These are phyloP conservation scores for Diuraphis noxia DNA, from an alignment of 1,140 invertebrate species.

Conservation along the genomic window DNA sequence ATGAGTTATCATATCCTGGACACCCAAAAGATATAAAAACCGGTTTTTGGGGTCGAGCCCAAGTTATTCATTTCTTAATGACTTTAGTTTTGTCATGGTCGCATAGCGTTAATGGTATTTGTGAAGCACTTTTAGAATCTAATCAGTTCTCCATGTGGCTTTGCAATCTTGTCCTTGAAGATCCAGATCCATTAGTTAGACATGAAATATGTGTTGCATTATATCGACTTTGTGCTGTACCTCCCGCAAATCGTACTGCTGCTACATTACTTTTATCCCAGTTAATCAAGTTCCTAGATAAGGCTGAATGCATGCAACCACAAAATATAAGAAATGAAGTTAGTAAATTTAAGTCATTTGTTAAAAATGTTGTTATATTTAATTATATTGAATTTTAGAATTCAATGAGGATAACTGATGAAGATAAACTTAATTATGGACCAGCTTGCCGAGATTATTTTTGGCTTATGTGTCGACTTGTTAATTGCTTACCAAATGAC, in stretches of 20 bases:
- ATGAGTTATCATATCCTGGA: slow-evolving; percentile 77
- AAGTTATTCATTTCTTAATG: slow-evolving; percentile 82
- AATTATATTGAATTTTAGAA: slow-evolving; percentile 36
- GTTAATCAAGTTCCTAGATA: slow-evolving; percentile 75
- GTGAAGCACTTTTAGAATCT: slow-evolving; percentile 69
- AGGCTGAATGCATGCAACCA: slow-evolving; percentile 83
- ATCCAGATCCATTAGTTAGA: slow-evolving; percentile 82
- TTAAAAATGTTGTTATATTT: background rate
- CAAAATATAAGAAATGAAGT: slow-evolving; percentile 63
- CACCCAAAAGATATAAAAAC: slow-evolving; percentile 83
- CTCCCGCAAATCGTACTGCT: slow-evolving; percentile 60
- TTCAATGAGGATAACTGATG: slow-evolving; percentile 64
- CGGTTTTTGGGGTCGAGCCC: slow-evolving; percentile 82
- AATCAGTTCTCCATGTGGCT: slow-evolving; percentile 73
- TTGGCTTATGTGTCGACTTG: slow-evolving; percentile 84
- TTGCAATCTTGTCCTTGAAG: slow-evolving; percentile 76
- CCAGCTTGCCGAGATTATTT: slow-evolving; percentile 93
- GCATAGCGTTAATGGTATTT: slow-evolving; percentile 71
- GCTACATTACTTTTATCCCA: slow-evolving; percentile 71
- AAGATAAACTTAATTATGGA: slow-evolving; percentile 88
- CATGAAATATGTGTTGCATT: slow-evolving; percentile 86
- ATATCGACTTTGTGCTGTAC: slow-evolving; percentile 72
- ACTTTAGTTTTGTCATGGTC: slow-evolving; percentile 81
- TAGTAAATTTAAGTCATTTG: slow-evolving; percentile 36
- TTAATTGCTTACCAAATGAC: slow-evolving; percentile 81